Percentiles rank a stretch among this genome's conserved stretches.
Evolutionary conservation across 1,140 invertebrate species (phyloP).

Genomic region (Chelonus insularis): DNA sequence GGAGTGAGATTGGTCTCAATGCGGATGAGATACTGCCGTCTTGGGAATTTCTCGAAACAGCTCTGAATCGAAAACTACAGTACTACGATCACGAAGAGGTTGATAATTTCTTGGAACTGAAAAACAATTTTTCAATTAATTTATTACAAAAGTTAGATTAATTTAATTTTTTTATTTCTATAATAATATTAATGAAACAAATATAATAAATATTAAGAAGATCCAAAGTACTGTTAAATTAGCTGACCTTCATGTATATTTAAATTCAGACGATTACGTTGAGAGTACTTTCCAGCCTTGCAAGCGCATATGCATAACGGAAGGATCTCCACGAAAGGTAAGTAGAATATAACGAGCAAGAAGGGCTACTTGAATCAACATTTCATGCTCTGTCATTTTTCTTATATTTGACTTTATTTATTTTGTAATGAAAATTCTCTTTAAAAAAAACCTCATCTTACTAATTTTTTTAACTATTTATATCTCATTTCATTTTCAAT

Average conservation of each 20-base stretch:
- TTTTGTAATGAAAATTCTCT: too few species aligned
- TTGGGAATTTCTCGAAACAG: constrained; percentile 42
- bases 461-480: too few species aligned
- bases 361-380: background rate
- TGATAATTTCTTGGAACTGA: constrained; percentile 1
- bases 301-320: constrained; percentile 1
- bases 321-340: background rate
- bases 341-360: constrained; percentile 1
- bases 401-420: background rate
- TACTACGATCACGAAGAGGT: constrained; percentile 27
- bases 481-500: too few species aligned
- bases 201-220: background rate
- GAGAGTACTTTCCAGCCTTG: background rate
- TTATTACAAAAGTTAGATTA: too few species aligned
- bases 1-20: constrained; percentile 26
- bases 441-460: too few species aligned
- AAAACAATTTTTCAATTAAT: background rate
- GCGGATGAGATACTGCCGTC: constrained; percentile 39
- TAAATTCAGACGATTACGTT: constrained; percentile 1
- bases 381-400: background rate
- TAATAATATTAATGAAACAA: too few species aligned
- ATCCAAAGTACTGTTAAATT: background rate
- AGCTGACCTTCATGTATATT: background rate
- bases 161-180: too few species aligned
- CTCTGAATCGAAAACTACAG: constrained; percentile 41